phyloP scores from a whole-genome alignment of 2,888 invertebrate species.

The Melikaiella ostensackeni region DNA sequence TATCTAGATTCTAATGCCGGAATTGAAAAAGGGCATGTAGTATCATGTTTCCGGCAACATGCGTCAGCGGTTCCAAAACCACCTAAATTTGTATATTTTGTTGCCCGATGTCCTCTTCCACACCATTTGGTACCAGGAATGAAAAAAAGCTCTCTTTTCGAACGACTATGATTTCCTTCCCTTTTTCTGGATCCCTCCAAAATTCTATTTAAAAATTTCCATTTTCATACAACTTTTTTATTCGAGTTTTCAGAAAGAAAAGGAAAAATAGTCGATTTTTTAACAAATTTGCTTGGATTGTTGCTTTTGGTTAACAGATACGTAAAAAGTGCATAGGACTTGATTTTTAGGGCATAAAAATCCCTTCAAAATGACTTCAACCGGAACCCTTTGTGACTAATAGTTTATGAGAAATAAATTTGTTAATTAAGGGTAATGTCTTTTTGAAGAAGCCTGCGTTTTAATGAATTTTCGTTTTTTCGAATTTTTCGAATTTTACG shows the following conservation, averaged over 20 bases:
- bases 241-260: not conserved
- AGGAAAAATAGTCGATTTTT: no score
- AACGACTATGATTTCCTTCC: slow-evolving; percentile 22
- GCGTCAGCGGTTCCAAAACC: slow-evolving; percentile 90
- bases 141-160: slow-evolving; percentile 82
- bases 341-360: no score
- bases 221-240: slow-evolving; percentile 27
- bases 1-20: slow-evolving; percentile 90
- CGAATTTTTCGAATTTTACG: no score
- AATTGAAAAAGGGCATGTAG: slow-evolving; percentile 90
- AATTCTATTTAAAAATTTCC: not conserved
- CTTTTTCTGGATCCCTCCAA: not conserved
- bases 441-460: no score
- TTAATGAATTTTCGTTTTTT: no score
- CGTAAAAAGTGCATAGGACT: no score
- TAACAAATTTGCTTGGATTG: no score
- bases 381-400: no score
- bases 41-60: slow-evolving; percentile 91
- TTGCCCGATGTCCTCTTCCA: slow-evolving; percentile 91
- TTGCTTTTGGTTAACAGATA: no score
- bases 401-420: no score
- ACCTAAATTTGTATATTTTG: slow-evolving; percentile 89
- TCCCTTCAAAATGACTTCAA: no score
- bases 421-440: no score
- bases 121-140: slow-evolving; percentile 97